Base-by-base conservation (phyloP, 2,888 invertebrate species). In the Biston stratarius region DNA sequence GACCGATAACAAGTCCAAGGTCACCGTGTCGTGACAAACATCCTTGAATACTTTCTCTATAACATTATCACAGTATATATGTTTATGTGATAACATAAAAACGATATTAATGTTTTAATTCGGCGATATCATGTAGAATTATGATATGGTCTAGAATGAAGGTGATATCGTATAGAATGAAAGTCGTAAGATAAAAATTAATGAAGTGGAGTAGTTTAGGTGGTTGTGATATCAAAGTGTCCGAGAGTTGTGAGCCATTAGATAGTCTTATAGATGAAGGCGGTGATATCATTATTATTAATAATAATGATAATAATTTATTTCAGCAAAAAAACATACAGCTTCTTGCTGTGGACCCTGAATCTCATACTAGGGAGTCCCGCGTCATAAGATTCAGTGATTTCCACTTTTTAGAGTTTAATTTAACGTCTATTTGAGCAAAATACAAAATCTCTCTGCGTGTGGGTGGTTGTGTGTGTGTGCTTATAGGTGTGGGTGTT, bases 1-100 rank as follows among this genome's bases (percentile, higher is more conserved):
- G 73, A 74, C 73, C 73, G 74, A 74, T 74, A 71, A 61, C 61
- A 24, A 49, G 47, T n/a, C 36, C 71, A 74, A 73, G 73, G 74
- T 74, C 65, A 68, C 55, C 42, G 53, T 67, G 61, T 67, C 58
- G 36, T 69, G 72, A 51, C 11, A 61, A 42, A 57, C 33, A 33
- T 53, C 61, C 24, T 48, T 55, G 12, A 51, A 47, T n/a, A 69
- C 61, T 69, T 71, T 71, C 70, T 63, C 67, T 51, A 60, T 61
- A 65, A 53, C 48, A 6, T 45, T 58, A 58, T 58, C 47, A 38
- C 15, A 57, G 34, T 47, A 45, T 48, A 47, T 58, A 58, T 38
- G 45, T 42, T 11, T 12, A 24, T 15, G 34, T 48, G 58, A 58
- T 58, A 58, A 58, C 45, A 57, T 57, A 42, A 48, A 56, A 36